Percentiles rank a stretch among this genome's conserved stretches.
These are phyloP conservation scores for Chalcosyrphus nemorum DNA, from an alignment of 2,888 invertebrate species.

Conservation along the genomic window DNA sequence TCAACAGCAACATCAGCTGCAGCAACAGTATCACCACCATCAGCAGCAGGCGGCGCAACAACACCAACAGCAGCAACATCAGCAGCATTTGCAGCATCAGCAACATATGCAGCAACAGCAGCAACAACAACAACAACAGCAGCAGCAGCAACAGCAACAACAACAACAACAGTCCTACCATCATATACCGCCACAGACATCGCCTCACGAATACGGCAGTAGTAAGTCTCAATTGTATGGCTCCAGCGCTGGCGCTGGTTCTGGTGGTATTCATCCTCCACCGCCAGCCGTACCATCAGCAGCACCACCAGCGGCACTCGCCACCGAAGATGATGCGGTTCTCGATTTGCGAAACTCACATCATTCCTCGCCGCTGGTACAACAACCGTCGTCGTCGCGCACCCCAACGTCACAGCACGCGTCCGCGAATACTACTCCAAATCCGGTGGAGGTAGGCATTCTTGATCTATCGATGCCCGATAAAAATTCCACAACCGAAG, in stretches of 20 bases:
- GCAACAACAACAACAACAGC: constrained; percentile 49
- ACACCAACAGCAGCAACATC: constrained; percentile 70
- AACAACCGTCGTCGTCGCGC: constrained; percentile 62
- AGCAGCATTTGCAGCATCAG: constrained; percentile 58
- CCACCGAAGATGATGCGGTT: constrained; percentile 75
- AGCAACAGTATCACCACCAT: constrained; percentile 59
- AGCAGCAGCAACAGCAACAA: constrained; percentile 73
- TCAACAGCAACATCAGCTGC: constrained; percentile 58
- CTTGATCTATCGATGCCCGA: constrained; percentile 95
- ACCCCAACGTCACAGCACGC: constrained; percentile 66
- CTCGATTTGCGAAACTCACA: constrained; percentile 81
- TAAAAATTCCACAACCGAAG: constrained; percentile 94
- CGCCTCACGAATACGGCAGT: constrained; percentile 77
- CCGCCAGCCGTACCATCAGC: constrained; percentile 63
- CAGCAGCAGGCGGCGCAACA: too few relatives aligned
- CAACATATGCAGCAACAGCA: constrained; percentile 46
- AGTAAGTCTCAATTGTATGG: constrained; percentile 74
- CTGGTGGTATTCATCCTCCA: constrained; percentile 75
- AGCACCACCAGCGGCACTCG: constrained; percentile 54
- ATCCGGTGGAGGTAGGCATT: constrained; percentile 89
- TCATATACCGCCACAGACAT: constrained; percentile 60
- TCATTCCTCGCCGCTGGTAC: constrained; percentile 77
- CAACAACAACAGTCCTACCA: constrained; percentile 74
- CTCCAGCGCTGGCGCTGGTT: constrained; percentile 11
- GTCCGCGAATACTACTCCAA: constrained; percentile 76